These are phyloP conservation scores for Urosaurus nigricauda DNA, from an alignment of 2,797 vertebrate species.

Conservation along the genomic window DNA sequence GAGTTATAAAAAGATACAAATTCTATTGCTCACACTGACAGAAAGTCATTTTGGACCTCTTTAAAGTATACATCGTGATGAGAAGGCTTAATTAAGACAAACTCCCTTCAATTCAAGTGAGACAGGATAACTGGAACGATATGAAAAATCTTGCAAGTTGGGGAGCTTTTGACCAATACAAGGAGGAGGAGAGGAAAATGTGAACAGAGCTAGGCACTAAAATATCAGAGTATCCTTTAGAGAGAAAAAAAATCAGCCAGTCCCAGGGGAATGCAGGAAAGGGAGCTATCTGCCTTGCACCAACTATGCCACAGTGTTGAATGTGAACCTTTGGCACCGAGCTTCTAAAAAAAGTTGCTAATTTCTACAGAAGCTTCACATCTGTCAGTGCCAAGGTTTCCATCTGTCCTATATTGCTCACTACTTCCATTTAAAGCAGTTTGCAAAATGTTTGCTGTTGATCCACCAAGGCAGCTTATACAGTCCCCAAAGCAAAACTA, in stretches of 20 bases:
- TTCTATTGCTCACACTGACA: conserved; percentile 65
- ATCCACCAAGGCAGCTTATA: conserved; percentile 73
- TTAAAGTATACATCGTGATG: conserved; percentile 71
- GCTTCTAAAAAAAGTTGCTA: conserved; percentile 45
- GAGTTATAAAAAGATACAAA: conserved; percentile 64
- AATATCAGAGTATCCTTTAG: conserved; percentile 60
- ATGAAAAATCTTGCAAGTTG: conserved; percentile 77
- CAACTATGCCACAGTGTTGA: conserved; percentile 49
- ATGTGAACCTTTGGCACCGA: conserved; percentile 68
- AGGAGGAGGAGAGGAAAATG: conserved; percentile 62
- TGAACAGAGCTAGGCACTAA: conserved; percentile 63
- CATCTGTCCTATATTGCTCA: conserved; percentile 62
- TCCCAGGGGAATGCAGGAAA: conserved; percentile 41
- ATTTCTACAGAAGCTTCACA: conserved; percentile 60
- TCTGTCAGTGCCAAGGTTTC: conserved; percentile 69
- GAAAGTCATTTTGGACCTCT: conserved; percentile 78
- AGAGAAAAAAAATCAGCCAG: conserved; percentile 66
- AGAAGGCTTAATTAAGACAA: conserved; percentile 76
- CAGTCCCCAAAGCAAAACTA: conserved; percentile 78
- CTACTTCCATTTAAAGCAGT: conserved; percentile 59
- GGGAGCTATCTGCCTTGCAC: conserved; percentile 52
- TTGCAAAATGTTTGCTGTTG: conserved; percentile 22
- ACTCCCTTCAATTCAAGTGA: conserved; percentile 80
- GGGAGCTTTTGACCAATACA: conserved; percentile 75
- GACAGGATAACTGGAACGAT: conserved; percentile 78